Base-by-base conservation (phyloP, 2,113 vertebrate species). In the Hypanus sabinus region DNA sequence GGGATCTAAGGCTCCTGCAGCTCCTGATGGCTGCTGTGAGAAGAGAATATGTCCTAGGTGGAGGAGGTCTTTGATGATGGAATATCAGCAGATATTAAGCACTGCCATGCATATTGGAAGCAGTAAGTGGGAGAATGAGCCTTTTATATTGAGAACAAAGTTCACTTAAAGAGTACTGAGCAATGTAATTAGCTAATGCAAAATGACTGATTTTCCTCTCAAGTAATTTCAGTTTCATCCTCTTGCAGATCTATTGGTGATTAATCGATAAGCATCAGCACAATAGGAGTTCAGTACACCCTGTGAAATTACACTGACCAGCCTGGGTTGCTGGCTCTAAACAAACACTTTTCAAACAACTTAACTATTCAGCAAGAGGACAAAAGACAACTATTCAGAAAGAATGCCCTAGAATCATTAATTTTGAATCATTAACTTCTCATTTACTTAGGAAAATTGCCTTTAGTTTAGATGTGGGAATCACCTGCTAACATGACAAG, bases 111-210 rank as follows among this genome's bases (percentile, higher is more conserved):
- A 16, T 73, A 73, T 73, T 73, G 24, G 9, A n/a, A n/a, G 24
- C 55, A 12, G 55, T 27, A 5, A 62, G 30, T 62, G 12, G 60
- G 27, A n/a, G 9, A 10, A 55, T 62, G 85, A 57, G 85, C 24
- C 85, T 88, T 85, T 85, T 16, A 85, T 57, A 30, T 87, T 22
- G 11, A n/a, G 85, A 88, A 88, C 62, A n/a, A 88, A 30, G 46
- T 60, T 62, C 46, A 88, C 57, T 57, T 62, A 62, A 62, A 88
- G 60, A 22, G 5, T 24, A 87, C 22, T 27, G 83, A 88, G 85
- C 57, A 62, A 88, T 4, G n/a, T 30, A 27, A 62, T 27, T 46
- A 62, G 9, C 33, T 57, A 88, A 88, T 27, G 57, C 85, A 62
- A 30, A 88, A 62, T 88, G 85, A 62, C 85, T 24, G 30, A 57